phyloP scores from a whole-genome alignment of 2,797 vertebrate species.

The Hephaestus fuliginosus region DNA sequence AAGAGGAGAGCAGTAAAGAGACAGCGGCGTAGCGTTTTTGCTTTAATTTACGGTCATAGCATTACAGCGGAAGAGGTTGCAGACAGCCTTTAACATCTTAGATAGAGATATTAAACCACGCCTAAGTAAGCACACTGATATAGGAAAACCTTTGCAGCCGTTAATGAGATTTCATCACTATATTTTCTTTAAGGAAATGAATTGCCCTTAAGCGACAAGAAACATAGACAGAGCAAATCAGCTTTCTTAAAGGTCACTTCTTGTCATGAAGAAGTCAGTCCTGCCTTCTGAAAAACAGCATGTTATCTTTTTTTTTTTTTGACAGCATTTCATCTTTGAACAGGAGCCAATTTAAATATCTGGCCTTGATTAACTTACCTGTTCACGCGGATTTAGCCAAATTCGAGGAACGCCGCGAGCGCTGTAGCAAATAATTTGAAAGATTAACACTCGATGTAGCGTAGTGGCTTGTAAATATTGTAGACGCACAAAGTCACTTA shows the following conservation, averaged over 20 bases:
- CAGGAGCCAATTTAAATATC: not conserved
- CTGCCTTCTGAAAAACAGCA: conserved; percentile 3
- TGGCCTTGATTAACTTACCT: conserved; percentile 21
- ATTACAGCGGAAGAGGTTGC: conserved; percentile 12
- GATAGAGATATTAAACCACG: conserved; percentile 6
- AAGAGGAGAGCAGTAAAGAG: conserved; percentile 47
- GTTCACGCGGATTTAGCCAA: conserved; percentile 9
- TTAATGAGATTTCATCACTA: conserved; percentile 20
- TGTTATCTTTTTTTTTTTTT: not conserved
- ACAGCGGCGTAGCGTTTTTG: conserved; percentile 48
- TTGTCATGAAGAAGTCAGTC: conserved; percentile 10
- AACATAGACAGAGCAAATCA: not conserved
- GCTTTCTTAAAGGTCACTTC: conserved; percentile 35
- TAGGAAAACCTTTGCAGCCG: not conserved
- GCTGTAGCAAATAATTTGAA: conserved; percentile 28
- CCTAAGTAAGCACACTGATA: conserved; percentile 16
- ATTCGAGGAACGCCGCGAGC: conserved; percentile 14
- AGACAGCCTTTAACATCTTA: conserved; percentile 3
- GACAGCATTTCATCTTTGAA: not conserved
- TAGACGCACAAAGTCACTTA: conserved; percentile 20
- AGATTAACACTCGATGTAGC: conserved; percentile 46
- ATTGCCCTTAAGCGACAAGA: not conserved
- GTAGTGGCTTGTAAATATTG: conserved; percentile 49
- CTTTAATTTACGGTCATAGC: conserved; percentile 59
- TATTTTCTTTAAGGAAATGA: conserved; percentile 11